Evolutionary conservation across 2,888 invertebrate species (phyloP).

Genomic region (Cephonodes hylas): DNA sequence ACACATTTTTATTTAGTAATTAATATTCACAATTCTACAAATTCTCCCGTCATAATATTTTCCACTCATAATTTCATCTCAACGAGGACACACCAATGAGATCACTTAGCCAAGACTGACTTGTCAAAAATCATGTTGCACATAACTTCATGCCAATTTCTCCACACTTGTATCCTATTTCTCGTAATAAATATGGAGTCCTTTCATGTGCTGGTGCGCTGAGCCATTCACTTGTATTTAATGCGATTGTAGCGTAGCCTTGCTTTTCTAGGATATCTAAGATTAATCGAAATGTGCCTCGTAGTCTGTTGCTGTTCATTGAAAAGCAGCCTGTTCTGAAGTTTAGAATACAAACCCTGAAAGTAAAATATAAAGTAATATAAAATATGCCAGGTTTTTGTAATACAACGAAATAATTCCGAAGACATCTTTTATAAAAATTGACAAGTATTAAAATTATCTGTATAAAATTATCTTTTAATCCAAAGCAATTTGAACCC

Average conservation of each 20-base stretch:
- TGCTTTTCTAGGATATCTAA: conserved; percentile 80
- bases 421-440: too few species aligned
- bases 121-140: conserved; percentile 40
- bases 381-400: too few species aligned
- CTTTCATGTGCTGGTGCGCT: conserved; percentile 79
- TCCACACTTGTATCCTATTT: conserved; percentile 70
- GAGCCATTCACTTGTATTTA: conserved; percentile 79
- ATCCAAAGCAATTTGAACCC: too few species aligned
- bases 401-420: too few species aligned
- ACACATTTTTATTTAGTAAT: neutral
- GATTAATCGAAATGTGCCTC: conserved; percentile 74
- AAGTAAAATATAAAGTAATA: conserved; percentile 34
- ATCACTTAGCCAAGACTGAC: conserved; percentile 12
- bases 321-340: conserved; percentile 80
- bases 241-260: conserved; percentile 78
- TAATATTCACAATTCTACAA: conserved; percentile 14
- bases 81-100: conserved; percentile 15
- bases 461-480: too few species aligned
- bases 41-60: conserved; percentile 13
- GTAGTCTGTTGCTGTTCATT: conserved; percentile 79
- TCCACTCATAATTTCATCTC: conserved; percentile 7
- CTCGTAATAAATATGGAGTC: conserved; percentile 83
- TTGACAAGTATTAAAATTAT: too few species aligned
- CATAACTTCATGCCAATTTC: conserved; percentile 66
- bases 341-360: conserved; percentile 81